phyloP scores from a whole-genome alignment of 1,140 invertebrate species.

The Drosophila bocki region DNA sequence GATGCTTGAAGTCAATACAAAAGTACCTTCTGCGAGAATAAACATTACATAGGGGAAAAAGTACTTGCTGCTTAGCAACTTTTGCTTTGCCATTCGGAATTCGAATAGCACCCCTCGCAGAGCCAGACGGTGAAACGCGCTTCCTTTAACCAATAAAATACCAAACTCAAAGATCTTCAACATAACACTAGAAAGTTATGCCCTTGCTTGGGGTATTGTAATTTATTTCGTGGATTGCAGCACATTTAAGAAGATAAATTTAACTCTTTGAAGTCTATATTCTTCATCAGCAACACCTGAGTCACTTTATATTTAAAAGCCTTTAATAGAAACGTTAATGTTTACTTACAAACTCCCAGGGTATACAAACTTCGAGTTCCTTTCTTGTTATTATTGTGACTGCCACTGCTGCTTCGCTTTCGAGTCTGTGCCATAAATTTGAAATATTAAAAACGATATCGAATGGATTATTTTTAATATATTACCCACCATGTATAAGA shows the following conservation, averaged over 20 bases:
- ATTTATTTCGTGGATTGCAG: background rate
- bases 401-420: conserved; percentile 37
- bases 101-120: conserved; percentile 52
- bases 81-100: background rate
- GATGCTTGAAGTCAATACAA: background rate
- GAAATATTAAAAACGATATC: conserved; percentile 80
- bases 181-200: conserved; percentile 48
- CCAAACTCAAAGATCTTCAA: conserved; percentile 75
- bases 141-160: conserved; percentile 80
- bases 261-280: background rate
- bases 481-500: conserved; percentile 63
- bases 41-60: background rate
- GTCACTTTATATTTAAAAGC: background rate
- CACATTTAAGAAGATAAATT: background rate
- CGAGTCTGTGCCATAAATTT: conserved; percentile 71
- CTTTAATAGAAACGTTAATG: background rate
- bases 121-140: conserved; percentile 2
- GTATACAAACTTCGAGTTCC: background rate
- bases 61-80: background rate
- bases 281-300: background rate
- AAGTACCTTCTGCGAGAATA: background rate
- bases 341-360: background rate
- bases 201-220: background rate
- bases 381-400: conserved; percentile 19
- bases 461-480: conserved; percentile 82